Evolutionary conservation across 2,888 invertebrate genomes (phyloP).

Genomic region (Cerastis leucographa): DNA sequence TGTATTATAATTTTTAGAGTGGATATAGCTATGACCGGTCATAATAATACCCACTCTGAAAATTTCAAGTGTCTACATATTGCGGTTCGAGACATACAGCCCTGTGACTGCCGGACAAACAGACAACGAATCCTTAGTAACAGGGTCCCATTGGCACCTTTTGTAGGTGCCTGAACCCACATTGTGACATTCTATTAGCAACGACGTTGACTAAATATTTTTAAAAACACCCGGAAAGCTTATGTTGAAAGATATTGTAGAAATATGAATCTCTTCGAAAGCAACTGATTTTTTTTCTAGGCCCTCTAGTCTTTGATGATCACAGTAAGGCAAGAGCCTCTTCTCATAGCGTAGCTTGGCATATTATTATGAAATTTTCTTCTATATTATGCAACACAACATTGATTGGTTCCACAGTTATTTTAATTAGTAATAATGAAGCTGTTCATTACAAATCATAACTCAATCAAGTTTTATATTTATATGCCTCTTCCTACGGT

Average conservation of each 20-base stretch:
- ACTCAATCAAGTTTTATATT: conserved; percentile 45
- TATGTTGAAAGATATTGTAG: background rate
- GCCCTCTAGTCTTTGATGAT: background rate
- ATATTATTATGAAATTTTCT: background rate
- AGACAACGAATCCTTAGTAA: too few species aligned
- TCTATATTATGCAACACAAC: conserved; percentile 20
- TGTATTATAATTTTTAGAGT: too few species aligned
- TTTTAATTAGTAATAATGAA: conserved; percentile 58
- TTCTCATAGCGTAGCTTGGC: background rate
- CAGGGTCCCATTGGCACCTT: too few species aligned
- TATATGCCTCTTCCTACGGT: conserved; percentile 33
- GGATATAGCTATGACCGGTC: too few species aligned
- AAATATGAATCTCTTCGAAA: background rate
- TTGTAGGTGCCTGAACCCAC: background rate
- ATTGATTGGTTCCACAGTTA: conserved; percentile 47
- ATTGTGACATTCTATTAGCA: background rate
- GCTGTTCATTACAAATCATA: conserved; percentile 50
- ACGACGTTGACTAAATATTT: background rate
- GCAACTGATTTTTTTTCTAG: background rate
- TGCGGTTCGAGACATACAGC: too few species aligned
- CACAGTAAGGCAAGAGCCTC: background rate
- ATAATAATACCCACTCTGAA: too few species aligned
- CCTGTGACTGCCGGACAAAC: too few species aligned
- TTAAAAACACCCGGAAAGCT: background rate
- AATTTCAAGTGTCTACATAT: too few species aligned